Evolutionary conservation across 2,888 invertebrate genomes (phyloP), one percentile per base, ranked within the genome.

Genomic region (Arrhopalites spinosus): DNA sequence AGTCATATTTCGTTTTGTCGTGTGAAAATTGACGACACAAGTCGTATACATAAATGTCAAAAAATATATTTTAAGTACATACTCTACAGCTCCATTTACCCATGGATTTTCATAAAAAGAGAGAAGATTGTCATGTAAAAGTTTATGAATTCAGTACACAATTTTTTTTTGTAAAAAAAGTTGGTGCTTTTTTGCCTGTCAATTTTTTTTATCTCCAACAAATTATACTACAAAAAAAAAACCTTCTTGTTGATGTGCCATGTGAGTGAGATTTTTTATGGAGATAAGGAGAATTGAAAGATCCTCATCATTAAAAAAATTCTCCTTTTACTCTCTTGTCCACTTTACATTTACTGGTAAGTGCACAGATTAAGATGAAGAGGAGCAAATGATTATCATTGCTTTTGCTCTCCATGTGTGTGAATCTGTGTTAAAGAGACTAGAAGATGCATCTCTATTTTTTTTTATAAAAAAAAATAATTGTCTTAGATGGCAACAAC

Each of bases 101-200:
- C 36, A 36, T 36, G 36, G 3, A 36, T 7, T 56, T 56, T 56
- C 7, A 23, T 8, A 8, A 5, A 15, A 56, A 8, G 3, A 20
- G 3, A 5, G 56, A 20, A 15, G 56, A 56, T 3, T 20, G 15
- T 3, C 15, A 5, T 56, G 56, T 56, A 20, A 20, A 56, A 56
- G n/a, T n/a, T n/a, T n/a, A n/a, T n/a, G n/a, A n/a, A 56, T 56
- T n/a, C 56, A 56, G 23, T 56, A n/a, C 23, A 56, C 23, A 56
- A 8, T 20, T 56, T 20, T 56, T 56, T 56, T 56, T 5, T 56
- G 5, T 56, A 15, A 2, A 56, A 8, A 56, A 56, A 56, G 3
- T 23, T 56, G 56, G n/a, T 56, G 56, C n/a, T 20, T 56, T 56
- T 36, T 36, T 36, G 36, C 11, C 5, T 36, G 36, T 36, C 36